Base-by-base conservation (phyloP, 2,888 invertebrate genomes). In the Drosophila testacea region DNA sequence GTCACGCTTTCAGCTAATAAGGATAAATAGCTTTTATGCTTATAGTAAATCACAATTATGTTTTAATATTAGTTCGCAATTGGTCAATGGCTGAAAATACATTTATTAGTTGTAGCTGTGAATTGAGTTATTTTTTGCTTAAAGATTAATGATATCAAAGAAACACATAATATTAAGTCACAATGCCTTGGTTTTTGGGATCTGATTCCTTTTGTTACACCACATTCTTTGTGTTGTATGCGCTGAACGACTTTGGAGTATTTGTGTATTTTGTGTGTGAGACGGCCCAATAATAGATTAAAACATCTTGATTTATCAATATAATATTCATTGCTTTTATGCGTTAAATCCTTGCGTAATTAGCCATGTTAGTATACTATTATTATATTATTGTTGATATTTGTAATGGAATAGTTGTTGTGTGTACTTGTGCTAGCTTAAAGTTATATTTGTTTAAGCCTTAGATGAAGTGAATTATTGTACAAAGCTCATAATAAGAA, bases 231-330 rank as follows among this genome's bases (percentile, higher is more conserved):
- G 48, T 68, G 47, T 32, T 50, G 44, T 46, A 34, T 22, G 44
- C 34, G 48, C 30, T 54, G 27, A 34, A 27, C 16, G 52, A 46
- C 32, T 54, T 57, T 51, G 32, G 34, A 55, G 57, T 69, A 47
- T 41, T 52, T 32, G 67, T 54, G 47, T 1, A 51, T 42, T 9
- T 32, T 36, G 56, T 57, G 69, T 68, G 79, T 57, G 73, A 46
- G 62, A 71, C 73, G 68, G 52, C 38, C 50, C 51, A 63, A 75
- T 61, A 69, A 67, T 52, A 71, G 78, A 83, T 78, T 81, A 69
- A 77, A 83, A 85, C 83, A 85, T 85, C 83, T 83, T 83, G 81
- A 83, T 85, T 85, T 82, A 78, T 82, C 83, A 82, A 85, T 85
- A 80, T 78, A 71, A 80, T 85, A 83, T 83, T 83, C 85, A 83